phyloP scores from a whole-genome alignment of 2,888 invertebrate species.

The Bursaphelenchus okinawaensis region DNA sequence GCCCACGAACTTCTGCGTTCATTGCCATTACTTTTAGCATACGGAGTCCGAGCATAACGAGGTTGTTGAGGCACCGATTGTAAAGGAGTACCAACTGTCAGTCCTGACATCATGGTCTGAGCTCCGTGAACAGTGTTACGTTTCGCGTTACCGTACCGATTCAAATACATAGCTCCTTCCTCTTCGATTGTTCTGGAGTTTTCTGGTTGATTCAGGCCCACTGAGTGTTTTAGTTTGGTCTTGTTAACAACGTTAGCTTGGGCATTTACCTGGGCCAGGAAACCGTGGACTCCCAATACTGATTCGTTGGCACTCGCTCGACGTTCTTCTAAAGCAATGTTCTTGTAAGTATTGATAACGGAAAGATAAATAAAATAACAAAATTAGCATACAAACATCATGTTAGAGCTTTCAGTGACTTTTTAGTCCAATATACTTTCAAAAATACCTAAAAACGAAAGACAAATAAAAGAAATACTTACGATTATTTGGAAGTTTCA shows the following conservation, averaged over 20 bases:
- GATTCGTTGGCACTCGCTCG: constrained; percentile 52
- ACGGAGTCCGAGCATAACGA: neutral
- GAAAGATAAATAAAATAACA: no score
- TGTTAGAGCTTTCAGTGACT: no score
- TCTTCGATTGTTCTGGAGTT: constrained; percentile 29
- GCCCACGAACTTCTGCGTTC: constrained; percentile 54
- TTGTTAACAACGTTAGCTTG: neutral
- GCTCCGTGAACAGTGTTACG: constrained; percentile 47
- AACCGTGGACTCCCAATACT: constrained; percentile 35
- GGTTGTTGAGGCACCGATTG: constrained; percentile 33
- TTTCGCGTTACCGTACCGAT: constrained; percentile 43
- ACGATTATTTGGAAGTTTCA: constrained; percentile 30
- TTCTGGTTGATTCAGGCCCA: neutral
- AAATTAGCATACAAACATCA: no score
- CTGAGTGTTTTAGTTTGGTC: neutral
- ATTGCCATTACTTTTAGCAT: constrained; percentile 5
- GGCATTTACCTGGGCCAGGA: constrained; percentile 12
- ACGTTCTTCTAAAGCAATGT: constrained; percentile 48
- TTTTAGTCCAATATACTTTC: no score
- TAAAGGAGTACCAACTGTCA: constrained; percentile 15
- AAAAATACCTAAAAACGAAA: no score
- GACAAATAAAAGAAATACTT: neutral
- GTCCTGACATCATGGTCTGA: constrained; percentile 8
- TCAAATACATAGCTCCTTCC: constrained; percentile 40
- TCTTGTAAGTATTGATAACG: no score